phyloP scores from a whole-genome alignment of 1,140 invertebrate genomes.

The Andricus grossulariae region DNA sequence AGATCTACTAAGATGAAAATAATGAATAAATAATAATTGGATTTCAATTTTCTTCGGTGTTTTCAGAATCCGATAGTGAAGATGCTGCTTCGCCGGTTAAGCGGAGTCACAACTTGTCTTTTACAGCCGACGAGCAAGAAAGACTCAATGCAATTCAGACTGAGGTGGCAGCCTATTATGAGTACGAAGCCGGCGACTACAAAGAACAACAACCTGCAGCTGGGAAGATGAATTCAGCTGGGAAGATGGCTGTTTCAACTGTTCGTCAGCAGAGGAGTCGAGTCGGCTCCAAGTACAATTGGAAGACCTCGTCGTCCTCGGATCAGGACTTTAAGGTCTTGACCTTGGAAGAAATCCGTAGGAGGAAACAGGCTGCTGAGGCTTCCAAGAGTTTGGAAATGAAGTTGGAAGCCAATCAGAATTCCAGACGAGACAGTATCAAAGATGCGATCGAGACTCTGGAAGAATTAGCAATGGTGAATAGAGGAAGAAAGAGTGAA shows the following conservation, averaged over 20 bases:
- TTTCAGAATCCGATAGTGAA: slow-evolving; percentile 85
- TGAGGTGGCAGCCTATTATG: slow-evolving; percentile 81
- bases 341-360: slow-evolving; percentile 71
- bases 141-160: slow-evolving; percentile 82
- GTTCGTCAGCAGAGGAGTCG: neutral
- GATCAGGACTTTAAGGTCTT: slow-evolving; percentile 66
- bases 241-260: slow-evolving; percentile 12
- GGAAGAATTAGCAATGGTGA: slow-evolving; percentile 30
- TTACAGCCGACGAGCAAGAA: slow-evolving; percentile 82
- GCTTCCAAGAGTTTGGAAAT: neutral
- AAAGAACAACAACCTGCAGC: neutral
- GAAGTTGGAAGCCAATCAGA: neutral
- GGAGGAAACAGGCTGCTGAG: slow-evolving; percentile 45
- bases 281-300: neutral
- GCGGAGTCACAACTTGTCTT: slow-evolving; percentile 65
- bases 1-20: slow-evolving; percentile 31
- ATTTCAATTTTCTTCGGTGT: slow-evolving; percentile 76
- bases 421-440: slow-evolving; percentile 20
- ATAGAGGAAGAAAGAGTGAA: neutral
- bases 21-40: slow-evolving; percentile 26
- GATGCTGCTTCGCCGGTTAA: slow-evolving; percentile 80
- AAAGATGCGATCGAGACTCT: slow-evolving; percentile 44
- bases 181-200: slow-evolving; percentile 68
- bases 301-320: neutral
- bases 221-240: slow-evolving; percentile 34